Percentiles rank a stretch among this genome's conserved stretches.
These are phyloP conservation scores for Megalopta genalis DNA, from an alignment of 1,140 invertebrate species.

Conservation along the genomic window DNA sequence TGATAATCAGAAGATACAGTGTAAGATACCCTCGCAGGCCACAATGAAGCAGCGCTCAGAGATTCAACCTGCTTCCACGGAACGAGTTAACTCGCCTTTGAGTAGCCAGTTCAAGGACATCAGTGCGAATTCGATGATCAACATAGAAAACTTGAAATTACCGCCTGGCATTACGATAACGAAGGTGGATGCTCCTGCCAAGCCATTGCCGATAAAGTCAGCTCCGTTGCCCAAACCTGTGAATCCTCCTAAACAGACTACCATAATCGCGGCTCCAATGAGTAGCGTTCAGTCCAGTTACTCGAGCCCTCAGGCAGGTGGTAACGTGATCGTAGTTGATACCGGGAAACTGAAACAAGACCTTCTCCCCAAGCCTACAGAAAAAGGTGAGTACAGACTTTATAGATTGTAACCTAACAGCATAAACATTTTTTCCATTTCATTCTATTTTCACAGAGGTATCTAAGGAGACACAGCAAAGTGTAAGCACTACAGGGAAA, in stretches of 20 bases:
- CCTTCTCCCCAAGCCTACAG: conserved; percentile 68
- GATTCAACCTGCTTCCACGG: conserved; percentile 49
- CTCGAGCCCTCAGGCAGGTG: conserved; percentile 76
- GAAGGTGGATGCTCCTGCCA: conserved; percentile 84
- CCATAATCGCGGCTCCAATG: conserved; percentile 78
- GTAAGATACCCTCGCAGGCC: conserved; percentile 38
- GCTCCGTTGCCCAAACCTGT: conserved; percentile 69
- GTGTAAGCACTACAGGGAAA: conserved; percentile 70
- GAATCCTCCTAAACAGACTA: conserved; percentile 73
- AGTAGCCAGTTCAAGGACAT: conserved; percentile 73
- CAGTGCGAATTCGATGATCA: conserved; percentile 69
- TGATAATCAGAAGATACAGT: conserved; percentile 50
- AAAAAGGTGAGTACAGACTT: conserved; percentile 65
- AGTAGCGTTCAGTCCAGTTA: conserved; percentile 73
- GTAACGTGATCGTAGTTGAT: conserved; percentile 84
- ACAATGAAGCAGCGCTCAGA: conserved; percentile 55
- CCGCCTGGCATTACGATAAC: conserved; percentile 92
- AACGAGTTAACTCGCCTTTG: conserved; percentile 57
- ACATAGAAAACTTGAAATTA: conserved; percentile 85
- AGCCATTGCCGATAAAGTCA: conserved; percentile 77
- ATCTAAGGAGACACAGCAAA: conserved; percentile 55
- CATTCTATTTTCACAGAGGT: conserved; percentile 34
- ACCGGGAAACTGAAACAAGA: conserved; percentile 82
- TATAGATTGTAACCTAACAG: not conserved
- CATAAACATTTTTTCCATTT: not conserved